phyloP scores from a whole-genome alignment of 2,113 vertebrate species.

The Salvator merianae region DNA sequence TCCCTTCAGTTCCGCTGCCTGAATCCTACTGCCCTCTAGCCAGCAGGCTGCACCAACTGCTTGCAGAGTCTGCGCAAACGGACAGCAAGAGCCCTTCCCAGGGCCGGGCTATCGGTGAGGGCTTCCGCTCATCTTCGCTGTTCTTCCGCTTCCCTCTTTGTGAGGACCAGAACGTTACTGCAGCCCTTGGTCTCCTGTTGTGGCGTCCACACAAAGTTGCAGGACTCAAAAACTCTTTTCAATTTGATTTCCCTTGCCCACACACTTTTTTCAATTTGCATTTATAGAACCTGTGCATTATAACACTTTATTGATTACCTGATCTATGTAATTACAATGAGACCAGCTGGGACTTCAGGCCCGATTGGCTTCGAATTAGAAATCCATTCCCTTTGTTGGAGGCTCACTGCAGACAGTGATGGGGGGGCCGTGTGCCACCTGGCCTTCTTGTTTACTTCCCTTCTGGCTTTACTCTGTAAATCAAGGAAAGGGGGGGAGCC shows the following conservation, averaged over 20 bases:
- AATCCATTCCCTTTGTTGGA: slow-evolving; percentile 67
- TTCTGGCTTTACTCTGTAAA: no score
- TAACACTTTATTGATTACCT: slow-evolving; percentile 67
- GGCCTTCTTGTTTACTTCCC: slow-evolving; percentile 35
- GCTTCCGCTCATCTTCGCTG: not conserved
- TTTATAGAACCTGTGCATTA: slow-evolving; percentile 13
- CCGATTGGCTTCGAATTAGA: slow-evolving; percentile 77
- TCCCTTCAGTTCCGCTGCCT: no score
- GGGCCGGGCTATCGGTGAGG: not conserved
- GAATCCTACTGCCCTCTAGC: no score
- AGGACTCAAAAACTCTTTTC: not conserved
- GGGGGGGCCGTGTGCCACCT: slow-evolving; percentile 20
- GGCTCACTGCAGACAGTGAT: slow-evolving; percentile 48
- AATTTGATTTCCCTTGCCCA: not conserved
- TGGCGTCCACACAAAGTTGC: not conserved
- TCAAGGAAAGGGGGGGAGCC: no score
- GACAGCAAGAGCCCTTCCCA: no score
- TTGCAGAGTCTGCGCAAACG: no score
- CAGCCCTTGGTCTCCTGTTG: no score
- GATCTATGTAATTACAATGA: slow-evolving; percentile 65
- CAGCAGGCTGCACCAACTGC: no score
- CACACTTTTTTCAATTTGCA: not conserved
- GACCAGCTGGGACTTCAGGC: slow-evolving; percentile 71
- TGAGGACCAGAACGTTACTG: not conserved
- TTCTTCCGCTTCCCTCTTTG: not conserved